Evolutionary conservation across 2,888 invertebrate genomes (phyloP).

Genomic region (Pherbina coryleti): DNA sequence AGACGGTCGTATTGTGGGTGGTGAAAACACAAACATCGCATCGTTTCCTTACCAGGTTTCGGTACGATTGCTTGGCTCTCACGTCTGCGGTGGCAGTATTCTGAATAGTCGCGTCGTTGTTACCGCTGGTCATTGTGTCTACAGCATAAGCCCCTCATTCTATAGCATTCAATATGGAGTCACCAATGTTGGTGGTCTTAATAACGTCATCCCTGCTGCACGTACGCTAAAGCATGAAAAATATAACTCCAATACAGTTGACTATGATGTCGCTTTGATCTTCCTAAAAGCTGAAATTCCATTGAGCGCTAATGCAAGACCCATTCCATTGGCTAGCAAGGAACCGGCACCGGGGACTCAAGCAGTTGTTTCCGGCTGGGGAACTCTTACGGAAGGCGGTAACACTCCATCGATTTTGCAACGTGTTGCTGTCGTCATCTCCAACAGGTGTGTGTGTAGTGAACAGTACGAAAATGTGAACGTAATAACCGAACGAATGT

Average conservation of each 20-base stretch:
- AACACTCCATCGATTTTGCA: conserved; percentile 52
- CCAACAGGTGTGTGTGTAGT: conserved; percentile 51
- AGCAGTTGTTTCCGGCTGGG: conserved; percentile 62
- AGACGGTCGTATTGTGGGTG: conserved; percentile 50
- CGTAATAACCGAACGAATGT: conserved; percentile 55
- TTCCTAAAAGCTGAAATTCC: conserved; percentile 27
- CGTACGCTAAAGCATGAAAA: conserved; percentile 30
- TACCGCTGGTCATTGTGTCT: conserved; percentile 59
- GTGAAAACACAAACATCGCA: conserved; percentile 41
- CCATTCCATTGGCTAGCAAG: conserved; percentile 73
- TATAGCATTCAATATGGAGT: conserved; percentile 43
- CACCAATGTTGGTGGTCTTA: conserved; percentile 18
- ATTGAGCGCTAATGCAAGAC: conserved; percentile 66
- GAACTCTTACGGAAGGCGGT: conserved; percentile 50
- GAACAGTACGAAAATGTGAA: conserved; percentile 48
- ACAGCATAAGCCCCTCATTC: not conserved
- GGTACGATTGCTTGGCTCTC: conserved; percentile 29
- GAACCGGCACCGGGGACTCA: conserved; percentile 48
- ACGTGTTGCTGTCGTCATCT: conserved; percentile 55
- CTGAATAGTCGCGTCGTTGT: conserved; percentile 52
- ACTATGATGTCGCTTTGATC: conserved; percentile 48
- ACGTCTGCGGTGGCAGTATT: conserved; percentile 59
- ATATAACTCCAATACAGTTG: conserved; percentile 26
- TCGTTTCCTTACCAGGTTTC: conserved; percentile 47
- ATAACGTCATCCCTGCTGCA: conserved; percentile 28